Conservation (phyloP, 2,888 invertebrate species). For the Melinaea marsaeus region DNA sequence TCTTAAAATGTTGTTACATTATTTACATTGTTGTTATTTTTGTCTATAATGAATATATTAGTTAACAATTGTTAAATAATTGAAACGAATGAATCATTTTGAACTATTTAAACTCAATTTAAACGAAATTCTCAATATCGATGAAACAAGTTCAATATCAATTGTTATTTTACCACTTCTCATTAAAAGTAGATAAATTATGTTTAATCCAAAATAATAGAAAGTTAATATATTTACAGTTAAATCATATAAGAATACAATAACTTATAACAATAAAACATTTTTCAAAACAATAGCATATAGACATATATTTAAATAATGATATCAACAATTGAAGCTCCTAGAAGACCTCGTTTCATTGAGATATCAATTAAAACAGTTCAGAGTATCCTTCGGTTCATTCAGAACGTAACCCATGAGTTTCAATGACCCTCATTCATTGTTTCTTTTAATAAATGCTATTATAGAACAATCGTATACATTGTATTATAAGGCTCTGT, state of each 20-base stretch:
- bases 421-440: conserved; percentile 5
- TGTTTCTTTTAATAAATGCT: conserved; percentile 4
- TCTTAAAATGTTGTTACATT: too few species aligned
- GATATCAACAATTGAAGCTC: not conserved
- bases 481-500: not conserved
- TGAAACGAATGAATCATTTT: too few species aligned
- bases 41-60: too few species aligned
- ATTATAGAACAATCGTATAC: conserved; percentile 3
- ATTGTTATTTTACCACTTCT: too few species aligned
- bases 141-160: too few species aligned
- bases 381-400: conserved; percentile 4
- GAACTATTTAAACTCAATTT: too few species aligned
- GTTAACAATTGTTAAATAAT: too few species aligned
- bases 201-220: too few species aligned
- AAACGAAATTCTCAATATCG: too few species aligned
- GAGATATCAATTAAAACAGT: not conserved
- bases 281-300: too few species aligned
- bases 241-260: conserved; percentile 12
- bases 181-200: too few species aligned
- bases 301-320: not conserved
- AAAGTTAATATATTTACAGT: conserved; percentile 13
- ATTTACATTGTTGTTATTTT: too few species aligned
- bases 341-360: conserved; percentile 3
- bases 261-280: not conserved
- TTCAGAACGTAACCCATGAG: conserved; percentile 5